A percentile compares a stretch with the other conserved stretches of the same genome.
Evolutionary conservation across 2,888 invertebrate species (phyloP).

Genomic region (Drosophila flavopinicola): DNA sequence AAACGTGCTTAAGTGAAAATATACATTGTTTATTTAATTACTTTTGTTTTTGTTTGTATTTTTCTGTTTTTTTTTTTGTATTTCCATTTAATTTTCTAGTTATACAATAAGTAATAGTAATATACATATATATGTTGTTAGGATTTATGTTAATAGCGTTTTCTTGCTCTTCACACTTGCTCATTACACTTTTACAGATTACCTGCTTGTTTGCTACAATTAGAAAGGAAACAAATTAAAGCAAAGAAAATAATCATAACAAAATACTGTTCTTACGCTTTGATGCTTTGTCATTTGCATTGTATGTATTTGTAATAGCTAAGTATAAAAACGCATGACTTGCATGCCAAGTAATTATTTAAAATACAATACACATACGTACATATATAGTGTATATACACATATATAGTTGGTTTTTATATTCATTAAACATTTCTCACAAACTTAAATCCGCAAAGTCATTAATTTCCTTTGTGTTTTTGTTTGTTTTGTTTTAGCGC

Average conservation of each 20-base stretch:
- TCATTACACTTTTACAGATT: slow-evolving; percentile 18
- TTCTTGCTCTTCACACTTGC: slow-evolving; percentile 28
- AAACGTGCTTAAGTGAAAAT: slow-evolving; percentile 80
- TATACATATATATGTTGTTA: slow-evolving; percentile 62
- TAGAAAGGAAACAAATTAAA: slow-evolving; percentile 63
- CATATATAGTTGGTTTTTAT: slow-evolving; percentile 36
- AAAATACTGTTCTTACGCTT: slow-evolving; percentile 75
- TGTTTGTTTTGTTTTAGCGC: slow-evolving; percentile 27
- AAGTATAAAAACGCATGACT: slow-evolving; percentile 71
- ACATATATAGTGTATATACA: slow-evolving; percentile 18
- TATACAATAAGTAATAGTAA: slow-evolving; percentile 76
- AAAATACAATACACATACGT: slow-evolving; percentile 56
- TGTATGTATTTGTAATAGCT: slow-evolving; percentile 58
- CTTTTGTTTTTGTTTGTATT: slow-evolving; percentile 6
- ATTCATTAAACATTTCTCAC: slow-evolving; percentile 40
- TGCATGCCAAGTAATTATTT: slow-evolving; percentile 48
- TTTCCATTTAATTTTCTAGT: slow-evolving; percentile 71
- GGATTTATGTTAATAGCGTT: slow-evolving; percentile 74
- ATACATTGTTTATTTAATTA: slow-evolving; percentile 62
- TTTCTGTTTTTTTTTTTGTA: slow-evolving; percentile 17
- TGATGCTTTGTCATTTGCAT: slow-evolving; percentile 74
- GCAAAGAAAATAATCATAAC: slow-evolving; percentile 66
- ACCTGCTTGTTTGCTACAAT: slow-evolving; percentile 50
- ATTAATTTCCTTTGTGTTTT: slow-evolving; percentile 14
- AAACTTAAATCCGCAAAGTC: slow-evolving; percentile 31